These are phyloP conservation scores for Melinaea marsaeus DNA, from an alignment of 2,888 invertebrate species.

Conservation along the genomic window DNA sequence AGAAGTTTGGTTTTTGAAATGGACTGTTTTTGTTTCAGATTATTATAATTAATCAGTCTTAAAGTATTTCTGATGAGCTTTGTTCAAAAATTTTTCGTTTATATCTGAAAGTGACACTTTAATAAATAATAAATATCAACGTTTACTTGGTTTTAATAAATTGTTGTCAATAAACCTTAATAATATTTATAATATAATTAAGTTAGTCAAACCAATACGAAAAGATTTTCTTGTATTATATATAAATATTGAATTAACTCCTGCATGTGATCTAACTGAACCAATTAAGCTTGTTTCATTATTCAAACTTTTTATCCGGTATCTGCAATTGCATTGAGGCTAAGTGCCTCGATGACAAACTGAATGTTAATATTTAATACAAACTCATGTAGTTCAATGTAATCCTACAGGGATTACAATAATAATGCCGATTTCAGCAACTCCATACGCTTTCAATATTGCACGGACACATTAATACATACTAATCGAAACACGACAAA, in stretches of 20 bases:
- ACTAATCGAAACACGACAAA: no score
- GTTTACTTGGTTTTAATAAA: neutral
- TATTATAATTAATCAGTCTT: slow-evolving; percentile 1
- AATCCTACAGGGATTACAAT: no score
- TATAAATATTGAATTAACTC: slow-evolving; percentile 17
- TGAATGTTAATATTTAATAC: no score
- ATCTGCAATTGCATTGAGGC: no score
- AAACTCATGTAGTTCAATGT: no score
- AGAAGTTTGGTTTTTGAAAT: neutral
- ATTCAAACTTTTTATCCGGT: slow-evolving; percentile 21
- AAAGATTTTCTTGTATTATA: slow-evolving; percentile 21
- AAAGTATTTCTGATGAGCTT: neutral
- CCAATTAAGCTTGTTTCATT: slow-evolving; percentile 20
- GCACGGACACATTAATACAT: neutral
- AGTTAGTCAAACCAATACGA: neutral
- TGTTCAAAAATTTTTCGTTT: no score
- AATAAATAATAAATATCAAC: neutral
- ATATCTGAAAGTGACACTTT: neutral
- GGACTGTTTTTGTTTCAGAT: neutral
- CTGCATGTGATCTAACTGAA: slow-evolving; percentile 6
- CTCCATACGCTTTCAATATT: no score
- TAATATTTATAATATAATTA: no score
- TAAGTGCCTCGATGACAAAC: no score
- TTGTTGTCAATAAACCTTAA: no score
- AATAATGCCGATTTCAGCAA: no score